Percentiles rank a stretch among this genome's conserved stretches.
Conservation (phyloP, 2,797 vertebrate genomes). For the Tauraco hartlaubi region DNA sequence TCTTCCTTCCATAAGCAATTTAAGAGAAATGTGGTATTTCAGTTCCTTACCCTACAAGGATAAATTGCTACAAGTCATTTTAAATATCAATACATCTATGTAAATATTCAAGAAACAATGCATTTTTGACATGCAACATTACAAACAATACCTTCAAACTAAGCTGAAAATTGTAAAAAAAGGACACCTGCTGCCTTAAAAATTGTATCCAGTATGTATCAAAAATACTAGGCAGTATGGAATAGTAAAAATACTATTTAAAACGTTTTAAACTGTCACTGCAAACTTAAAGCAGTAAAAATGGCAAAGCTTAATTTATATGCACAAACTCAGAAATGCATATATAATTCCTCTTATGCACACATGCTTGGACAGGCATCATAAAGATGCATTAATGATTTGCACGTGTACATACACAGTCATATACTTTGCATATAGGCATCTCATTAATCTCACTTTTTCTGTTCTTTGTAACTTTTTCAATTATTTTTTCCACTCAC, state of each 20-base stretch:
- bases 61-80: background rate
- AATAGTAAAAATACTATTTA: background rate
- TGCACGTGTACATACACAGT: constrained; percentile 57
- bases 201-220: background rate
- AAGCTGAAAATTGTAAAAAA: background rate
- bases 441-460: constrained; percentile 67
- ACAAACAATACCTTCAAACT: background rate
- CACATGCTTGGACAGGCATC: constrained; percentile 50
- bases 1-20: background rate
- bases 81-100: background rate
- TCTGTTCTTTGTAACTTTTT: constrained; percentile 57
- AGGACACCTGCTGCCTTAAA: background rate
- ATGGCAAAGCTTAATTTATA: background rate
- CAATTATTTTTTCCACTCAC: constrained; percentile 82
- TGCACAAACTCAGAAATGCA: background rate
- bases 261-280: background rate
- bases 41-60: background rate
- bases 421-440: constrained; percentile 32
- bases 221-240: background rate
- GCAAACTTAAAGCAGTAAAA: background rate
- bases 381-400: constrained; percentile 32
- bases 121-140: background rate
- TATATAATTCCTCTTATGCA: background rate
- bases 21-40: background rate
- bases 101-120: background rate